These are phyloP conservation scores for Psix sp. DNA, from an alignment of 1,140 invertebrate species.

Conservation along the genomic window DNA sequence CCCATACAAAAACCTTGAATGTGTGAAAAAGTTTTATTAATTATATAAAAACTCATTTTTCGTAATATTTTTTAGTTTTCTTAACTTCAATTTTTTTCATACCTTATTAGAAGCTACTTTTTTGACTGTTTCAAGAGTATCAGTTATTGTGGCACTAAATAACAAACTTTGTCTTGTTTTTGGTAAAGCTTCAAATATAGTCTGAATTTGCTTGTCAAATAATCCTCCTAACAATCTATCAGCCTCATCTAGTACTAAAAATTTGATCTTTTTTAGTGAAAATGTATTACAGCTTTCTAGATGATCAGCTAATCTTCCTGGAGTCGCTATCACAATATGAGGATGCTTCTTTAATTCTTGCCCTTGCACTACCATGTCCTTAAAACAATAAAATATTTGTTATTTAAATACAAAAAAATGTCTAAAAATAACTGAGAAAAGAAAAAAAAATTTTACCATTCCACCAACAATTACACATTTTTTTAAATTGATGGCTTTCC, in stretches of 20 bases:
- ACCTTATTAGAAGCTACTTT: slow-evolving; percentile 80
- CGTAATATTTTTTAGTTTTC: too few relatives aligned
- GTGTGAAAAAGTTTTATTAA: slow-evolving; percentile 14
- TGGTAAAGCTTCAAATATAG: slow-evolving; percentile 89
- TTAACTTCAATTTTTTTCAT: slow-evolving; percentile 1
- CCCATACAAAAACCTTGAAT: slow-evolving; percentile 80
- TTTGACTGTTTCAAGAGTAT: slow-evolving; percentile 86
- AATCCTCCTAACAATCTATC: slow-evolving; percentile 90
- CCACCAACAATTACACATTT: slow-evolving; percentile 93
- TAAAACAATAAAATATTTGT: slow-evolving; percentile 1
- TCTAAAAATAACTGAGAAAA: not conserved
- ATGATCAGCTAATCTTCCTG: slow-evolving; percentile 92
- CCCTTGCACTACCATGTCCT: slow-evolving; percentile 93
- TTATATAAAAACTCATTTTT: too few relatives aligned
- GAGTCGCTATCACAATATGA: slow-evolving; percentile 96
- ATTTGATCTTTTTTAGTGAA: slow-evolving; percentile 87
- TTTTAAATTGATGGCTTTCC: slow-evolving; percentile 89
- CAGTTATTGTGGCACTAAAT: slow-evolving; percentile 98
- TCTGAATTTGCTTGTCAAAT: slow-evolving; percentile 88
- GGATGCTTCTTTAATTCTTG: slow-evolving; percentile 90
- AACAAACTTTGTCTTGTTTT: slow-evolving; percentile 89
- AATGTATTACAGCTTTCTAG: slow-evolving; percentile 90
- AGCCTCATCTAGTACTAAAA: slow-evolving; percentile 94
- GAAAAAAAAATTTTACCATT: slow-evolving; percentile 73
- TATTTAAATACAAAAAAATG: too few relatives aligned